A percentile compares a stretch with the other conserved stretches of the same genome.
These are phyloP conservation scores for Nasonia giraulti DNA, from an alignment of 1,140 invertebrate species.

Conservation along the genomic window DNA sequence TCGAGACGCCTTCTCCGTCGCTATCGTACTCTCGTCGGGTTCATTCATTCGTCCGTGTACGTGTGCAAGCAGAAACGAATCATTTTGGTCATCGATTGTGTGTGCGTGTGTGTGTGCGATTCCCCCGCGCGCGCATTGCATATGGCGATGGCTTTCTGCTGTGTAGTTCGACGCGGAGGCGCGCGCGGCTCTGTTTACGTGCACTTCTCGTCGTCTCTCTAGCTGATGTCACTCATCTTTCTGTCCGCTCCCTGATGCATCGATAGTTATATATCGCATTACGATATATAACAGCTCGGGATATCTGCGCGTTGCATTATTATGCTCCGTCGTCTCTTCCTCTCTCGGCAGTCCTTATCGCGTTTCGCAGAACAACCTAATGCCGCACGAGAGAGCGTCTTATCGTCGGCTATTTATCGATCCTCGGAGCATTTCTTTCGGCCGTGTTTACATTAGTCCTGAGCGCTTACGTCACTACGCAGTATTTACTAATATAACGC, in stretches of 20 bases:
- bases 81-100: not conserved
- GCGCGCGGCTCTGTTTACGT: not conserved
- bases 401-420: not conserved
- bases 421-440: not conserved
- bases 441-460: not conserved
- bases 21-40: too few species aligned
- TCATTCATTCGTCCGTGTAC: not conserved
- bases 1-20: not conserved
- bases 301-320: not conserved
- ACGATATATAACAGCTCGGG: not conserved
- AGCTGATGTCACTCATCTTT: not conserved
- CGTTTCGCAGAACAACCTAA: not conserved
- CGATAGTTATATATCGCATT: slow-evolving; percentile 12
- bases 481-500: slow-evolving; percentile 1
- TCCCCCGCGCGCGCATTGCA: not conserved
- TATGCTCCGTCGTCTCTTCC: too few species aligned
- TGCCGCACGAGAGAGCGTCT: not conserved
- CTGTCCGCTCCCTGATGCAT: not conserved
- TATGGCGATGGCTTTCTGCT: not conserved
- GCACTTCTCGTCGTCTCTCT: not conserved
- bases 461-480: not conserved
- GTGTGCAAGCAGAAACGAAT: not conserved
- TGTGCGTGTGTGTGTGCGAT: too few species aligned
- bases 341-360: too few species aligned
- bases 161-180: not conserved